Evolutionary conservation across 2,797 vertebrate genomes (phyloP).

Genomic region (Sebastes cheni): DNA sequence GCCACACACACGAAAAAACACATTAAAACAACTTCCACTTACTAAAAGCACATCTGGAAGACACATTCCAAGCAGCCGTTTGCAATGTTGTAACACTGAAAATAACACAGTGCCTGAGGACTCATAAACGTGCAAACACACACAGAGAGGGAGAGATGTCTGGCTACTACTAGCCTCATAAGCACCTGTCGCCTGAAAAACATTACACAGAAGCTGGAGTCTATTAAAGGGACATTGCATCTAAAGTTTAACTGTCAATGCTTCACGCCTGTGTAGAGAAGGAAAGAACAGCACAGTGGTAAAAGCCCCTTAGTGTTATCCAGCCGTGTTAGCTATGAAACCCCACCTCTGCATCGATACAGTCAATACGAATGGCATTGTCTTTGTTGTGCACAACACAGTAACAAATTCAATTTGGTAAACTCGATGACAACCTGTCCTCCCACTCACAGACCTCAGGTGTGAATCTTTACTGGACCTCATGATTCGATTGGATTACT

Average conservation of each 20-base stretch:
- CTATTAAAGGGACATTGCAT: slow-evolving; percentile 16
- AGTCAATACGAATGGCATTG: background rate
- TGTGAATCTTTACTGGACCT: no score
- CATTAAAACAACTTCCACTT: slow-evolving; percentile 64
- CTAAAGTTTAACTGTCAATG: background rate
- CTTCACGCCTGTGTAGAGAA: background rate
- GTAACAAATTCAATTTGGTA: background rate
- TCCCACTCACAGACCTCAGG: background rate
- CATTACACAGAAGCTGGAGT: background rate
- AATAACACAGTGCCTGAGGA: slow-evolving; percentile 54
- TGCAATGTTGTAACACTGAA: slow-evolving; percentile 54
- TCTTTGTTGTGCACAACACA: background rate
- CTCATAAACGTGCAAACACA: slow-evolving; percentile 20
- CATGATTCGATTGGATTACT: no score
- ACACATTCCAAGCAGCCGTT: slow-evolving; percentile 71
- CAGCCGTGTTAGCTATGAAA: background rate
- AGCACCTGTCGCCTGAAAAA: slow-evolving; percentile 39
- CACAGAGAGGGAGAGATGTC: slow-evolving; percentile 11
- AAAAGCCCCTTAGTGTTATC: background rate
- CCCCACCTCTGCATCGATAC: background rate
- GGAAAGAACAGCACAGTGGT: background rate
- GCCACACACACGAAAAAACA: background rate
- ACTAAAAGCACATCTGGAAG: slow-evolving; percentile 79
- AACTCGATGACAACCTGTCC: background rate
- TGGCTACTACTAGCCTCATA: slow-evolving; percentile 20